Conservation (phyloP, 2,888 invertebrate species). For the Spisula subtruncata region DNA sequence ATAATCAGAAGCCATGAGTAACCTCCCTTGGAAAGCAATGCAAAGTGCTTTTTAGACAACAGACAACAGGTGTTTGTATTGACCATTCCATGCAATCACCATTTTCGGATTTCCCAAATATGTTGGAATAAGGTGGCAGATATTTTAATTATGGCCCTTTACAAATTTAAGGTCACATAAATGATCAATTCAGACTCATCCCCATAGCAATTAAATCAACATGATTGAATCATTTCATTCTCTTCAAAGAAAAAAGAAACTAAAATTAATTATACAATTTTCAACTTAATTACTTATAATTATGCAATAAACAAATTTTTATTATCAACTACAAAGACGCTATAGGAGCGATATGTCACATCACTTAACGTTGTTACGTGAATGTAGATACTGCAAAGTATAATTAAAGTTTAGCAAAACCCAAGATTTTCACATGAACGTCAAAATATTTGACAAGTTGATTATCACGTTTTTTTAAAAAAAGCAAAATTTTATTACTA, state of each 20-base stretch:
- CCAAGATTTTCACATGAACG: conserved; percentile 1
- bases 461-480: not conserved
- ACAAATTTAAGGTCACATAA: not conserved
- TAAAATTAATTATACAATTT: not conserved
- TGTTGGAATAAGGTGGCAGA: no score
- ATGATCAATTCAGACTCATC: not conserved
- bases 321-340: not conserved
- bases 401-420: not conserved
- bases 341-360: not conserved
- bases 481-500: not conserved
- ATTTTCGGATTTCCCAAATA: no score
- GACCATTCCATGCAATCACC: no score
- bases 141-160: no score
- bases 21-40: no score
- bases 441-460: conserved; percentile 8
- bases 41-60: no score
- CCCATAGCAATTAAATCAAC: not conserved
- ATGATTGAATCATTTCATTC: not conserved
- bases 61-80: no score
- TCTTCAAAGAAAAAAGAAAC: not conserved
- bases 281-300: not conserved
- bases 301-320: not conserved
- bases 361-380: not conserved
- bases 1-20: no score
- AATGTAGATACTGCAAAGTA: not conserved